Evolutionary conservation across 2,888 invertebrate genomes (phyloP), one percentile per base, ranked within the genome.

Genomic region (Sipha maydis): DNA sequence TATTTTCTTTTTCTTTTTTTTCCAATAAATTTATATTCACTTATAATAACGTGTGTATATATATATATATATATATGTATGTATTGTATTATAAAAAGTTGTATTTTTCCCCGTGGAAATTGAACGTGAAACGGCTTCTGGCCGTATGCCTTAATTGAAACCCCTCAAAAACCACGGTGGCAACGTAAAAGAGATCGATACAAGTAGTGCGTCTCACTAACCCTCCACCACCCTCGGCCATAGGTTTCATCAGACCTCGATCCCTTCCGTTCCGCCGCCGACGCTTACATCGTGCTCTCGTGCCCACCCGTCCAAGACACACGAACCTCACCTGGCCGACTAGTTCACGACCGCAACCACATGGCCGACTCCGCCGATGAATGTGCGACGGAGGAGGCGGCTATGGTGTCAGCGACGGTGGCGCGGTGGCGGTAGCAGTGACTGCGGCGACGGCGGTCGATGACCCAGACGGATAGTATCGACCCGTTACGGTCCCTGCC

Each of bases 401-500:
- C 75, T 7, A 54, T n/a, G 38, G n/a, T n/a, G 77, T 54, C 77
- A 54, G 48, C 48, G 77, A 77, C 54, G 17, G 21, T 38, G 17
- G 11, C 56, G 14, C 38, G 14, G 9, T 31, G 34, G 17, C 25
- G n/a, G 14, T 38, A 9, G 28, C 61, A 14, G 19, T 69, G 11
- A 17, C 77, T 34, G 17, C 71, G 5, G 54, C 54, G 71, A 21
- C 86, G 19, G 21, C 78, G 79, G 73, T 78, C 86, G 86, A 38
- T 38, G 86, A 79, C 56, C 84, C 67, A 85, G 67, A 85, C 84
- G 84, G 34, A 11, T 67, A 19, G 61, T 85, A 85, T 85, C 84
- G 84, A 85, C 76, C 84, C n/a, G 21, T 14, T 21, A 31, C 77
- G 61, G 67, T 61, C 61, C 41, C 41, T 31, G 61, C 28, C 21